Base-by-base conservation (phyloP, 2,888 invertebrate species). In the Alentia gelatinosa region DNA sequence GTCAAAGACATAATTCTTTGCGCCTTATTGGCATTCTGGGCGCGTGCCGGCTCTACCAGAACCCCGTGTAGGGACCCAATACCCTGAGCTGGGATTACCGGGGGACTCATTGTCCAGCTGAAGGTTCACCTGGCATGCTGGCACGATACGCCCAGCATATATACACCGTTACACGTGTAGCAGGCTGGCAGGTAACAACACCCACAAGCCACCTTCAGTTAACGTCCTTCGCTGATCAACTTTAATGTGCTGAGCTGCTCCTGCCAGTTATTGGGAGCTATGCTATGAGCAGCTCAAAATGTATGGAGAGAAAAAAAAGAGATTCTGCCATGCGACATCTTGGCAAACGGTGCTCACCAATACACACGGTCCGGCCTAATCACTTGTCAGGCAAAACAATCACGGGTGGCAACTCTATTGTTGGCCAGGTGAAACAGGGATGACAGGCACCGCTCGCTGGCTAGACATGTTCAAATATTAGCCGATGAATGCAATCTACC, bases 301-400 rank as follows among this genome's bases (percentile, higher is more conserved):
- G n/a, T n/a, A n/a, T n/a, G n/a, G n/a, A n/a, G n/a, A n/a, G n/a
- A n/a, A n/a, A n/a, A n/a, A n/a, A 47, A 47, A 47, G 47, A 47
- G 47, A 47, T 30, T 26, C 74, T 5, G 26, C 37, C 15, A n/a
- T 79, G 39, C 35, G 50, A 33, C 47, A 47, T 9, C 3, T 86
- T 42, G 86, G 47, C 50, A 86, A 42, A 86, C 86, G 42, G 86
- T 47, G 86, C 23, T 47, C 1, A 23, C 47, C 86, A 47, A 86
- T 33, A 86, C 42, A 42, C 30, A 26, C 30, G n/a, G 86, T 12
- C 5, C 47, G 86, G n/a, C 42, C 86, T 86, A 86, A 86, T 86
- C 86, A 86, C 86, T 86, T 86, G 86, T 86, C 86, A 86, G 86
- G 47, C 86, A 47, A 33, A 86, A 42, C 47, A 86, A 86, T 86